phyloP scores from a whole-genome alignment of 2,113 vertebrate species.

The Dicerorhinus sumatrensis region DNA sequence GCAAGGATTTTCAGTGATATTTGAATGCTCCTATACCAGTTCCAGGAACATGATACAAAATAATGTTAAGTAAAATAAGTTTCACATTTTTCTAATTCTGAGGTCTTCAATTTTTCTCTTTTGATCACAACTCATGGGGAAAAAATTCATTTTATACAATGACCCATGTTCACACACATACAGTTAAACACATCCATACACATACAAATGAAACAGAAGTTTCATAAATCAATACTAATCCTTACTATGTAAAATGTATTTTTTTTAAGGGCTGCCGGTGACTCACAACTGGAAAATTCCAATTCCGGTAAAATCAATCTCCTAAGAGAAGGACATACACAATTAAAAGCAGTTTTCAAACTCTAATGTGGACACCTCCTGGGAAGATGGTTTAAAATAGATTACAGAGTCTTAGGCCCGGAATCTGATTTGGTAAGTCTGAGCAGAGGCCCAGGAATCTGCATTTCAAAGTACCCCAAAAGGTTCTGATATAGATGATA shows the following conservation, averaged over 20 bases:
- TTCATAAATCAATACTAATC: background rate
- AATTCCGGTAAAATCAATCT: background rate
- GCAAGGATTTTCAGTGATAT: background rate
- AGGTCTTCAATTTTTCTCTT: background rate
- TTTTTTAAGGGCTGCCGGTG: constrained; percentile 1
- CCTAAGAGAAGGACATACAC: background rate
- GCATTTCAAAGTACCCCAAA: background rate
- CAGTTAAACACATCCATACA: background rate
- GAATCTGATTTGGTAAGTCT: background rate
- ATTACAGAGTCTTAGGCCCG: background rate
- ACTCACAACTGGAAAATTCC: background rate
- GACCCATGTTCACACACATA: background rate
- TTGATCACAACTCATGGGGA: background rate
- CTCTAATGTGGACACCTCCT: background rate
- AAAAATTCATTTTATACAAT: background rate
- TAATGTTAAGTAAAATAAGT: background rate
- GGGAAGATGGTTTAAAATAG: background rate
- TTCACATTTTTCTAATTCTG: background rate
- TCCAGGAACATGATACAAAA: background rate
- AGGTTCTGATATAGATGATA: background rate
- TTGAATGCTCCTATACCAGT: background rate
- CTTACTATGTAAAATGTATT: background rate
- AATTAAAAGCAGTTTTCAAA: constrained; percentile 8
- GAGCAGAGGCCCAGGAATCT: background rate
- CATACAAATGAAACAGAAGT: background rate